A percentile compares a stretch with the other conserved stretches of the same genome.
Conservation (phyloP, 2,113 vertebrate genomes). For the Calidris pygmaea region DNA sequence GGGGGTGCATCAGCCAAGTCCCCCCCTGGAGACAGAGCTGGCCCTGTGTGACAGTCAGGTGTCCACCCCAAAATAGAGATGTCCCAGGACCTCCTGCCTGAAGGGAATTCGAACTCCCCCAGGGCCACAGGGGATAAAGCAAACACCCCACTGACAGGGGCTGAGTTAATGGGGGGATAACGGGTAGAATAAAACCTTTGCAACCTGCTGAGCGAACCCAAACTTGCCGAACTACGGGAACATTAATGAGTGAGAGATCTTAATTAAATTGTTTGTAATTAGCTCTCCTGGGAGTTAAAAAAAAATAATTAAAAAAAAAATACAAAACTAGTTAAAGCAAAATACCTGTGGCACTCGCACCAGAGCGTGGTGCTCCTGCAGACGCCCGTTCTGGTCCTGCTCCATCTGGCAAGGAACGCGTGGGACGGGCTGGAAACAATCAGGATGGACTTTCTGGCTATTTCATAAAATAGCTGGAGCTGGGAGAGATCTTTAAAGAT, state of each 20-base stretch:
- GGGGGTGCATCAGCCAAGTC: neutral
- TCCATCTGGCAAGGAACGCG: fast-evolving
- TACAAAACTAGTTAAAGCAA: conserved; percentile 42
- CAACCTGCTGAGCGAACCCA: conserved; percentile 70
- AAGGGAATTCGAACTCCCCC: conserved; percentile 52
- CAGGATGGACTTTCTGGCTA: neutral
- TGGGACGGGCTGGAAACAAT: neutral
- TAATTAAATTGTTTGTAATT: conserved; percentile 76
- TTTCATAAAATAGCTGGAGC: neutral
- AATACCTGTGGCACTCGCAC: conserved; percentile 45
- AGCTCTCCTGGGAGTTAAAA: conserved; percentile 60
- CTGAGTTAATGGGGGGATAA: conserved; percentile 60
- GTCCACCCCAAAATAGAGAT: neutral
- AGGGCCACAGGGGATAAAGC: conserved; percentile 32
- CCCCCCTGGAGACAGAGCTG: neutral
- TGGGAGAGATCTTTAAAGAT: neutral
- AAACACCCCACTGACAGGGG: conserved; percentile 7
- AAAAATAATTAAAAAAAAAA: neutral
- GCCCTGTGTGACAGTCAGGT: neutral
- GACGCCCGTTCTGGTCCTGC: neutral
- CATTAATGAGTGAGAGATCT: conserved; percentile 72
- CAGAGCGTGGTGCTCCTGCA: neutral
- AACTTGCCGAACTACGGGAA: conserved; percentile 67
- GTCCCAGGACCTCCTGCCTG: conserved; percentile 29
- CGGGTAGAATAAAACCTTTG: conserved; percentile 68